Evolutionary conservation across 2,113 vertebrate species (phyloP), one percentile per base, ranked within the genome.

Genomic region (Climacteris rufus): DNA sequence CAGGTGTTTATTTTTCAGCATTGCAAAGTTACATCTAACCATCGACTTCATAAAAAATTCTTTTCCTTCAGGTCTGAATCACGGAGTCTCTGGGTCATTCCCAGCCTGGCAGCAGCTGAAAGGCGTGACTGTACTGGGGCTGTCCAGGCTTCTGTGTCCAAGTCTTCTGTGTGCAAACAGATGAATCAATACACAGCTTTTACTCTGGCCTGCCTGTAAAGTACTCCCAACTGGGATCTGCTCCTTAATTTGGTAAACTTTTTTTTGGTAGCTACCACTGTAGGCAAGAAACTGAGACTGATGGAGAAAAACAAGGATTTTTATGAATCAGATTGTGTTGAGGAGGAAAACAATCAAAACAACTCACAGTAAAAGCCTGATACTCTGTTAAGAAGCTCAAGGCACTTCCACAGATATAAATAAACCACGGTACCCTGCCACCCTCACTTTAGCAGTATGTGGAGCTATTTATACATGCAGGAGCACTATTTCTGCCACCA

Each of bases 61-160:
- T 65, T 70, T 87, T 71, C 17, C 22, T 75, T 75, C 44, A 76
- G 28, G 14, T 89, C 47, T 65, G 59, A 66, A 84, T 50, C 42
- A 68, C 0, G 0, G 71, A 61, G 16, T 74, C 23, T 76, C 45
- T 59, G 19, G 40, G 69, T 92, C 25, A 25, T 57, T 63, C 56
- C 31, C 28, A 66, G 39, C 11, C 56, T 1, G 2, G 52, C 21
- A 74, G 50, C 33, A 54, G 30, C 42, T 81, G 44, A 61, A 81
- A 64, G 81, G 15, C 16, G 4, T 1, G 22, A 40, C 39, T 0
- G 0, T 33, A 18, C 21, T 0, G 2, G 10, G 16, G 24, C 2
- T 82, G 30, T 35, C 6, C 7, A 45, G 23, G 22, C 17, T 45
- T 59, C 28, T 25, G 64, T 1, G 0, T 57, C 18, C 31, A 1